These are phyloP conservation scores for Bucco capensis DNA, from an alignment of 2,113 vertebrate species.

Conservation along the genomic window DNA sequence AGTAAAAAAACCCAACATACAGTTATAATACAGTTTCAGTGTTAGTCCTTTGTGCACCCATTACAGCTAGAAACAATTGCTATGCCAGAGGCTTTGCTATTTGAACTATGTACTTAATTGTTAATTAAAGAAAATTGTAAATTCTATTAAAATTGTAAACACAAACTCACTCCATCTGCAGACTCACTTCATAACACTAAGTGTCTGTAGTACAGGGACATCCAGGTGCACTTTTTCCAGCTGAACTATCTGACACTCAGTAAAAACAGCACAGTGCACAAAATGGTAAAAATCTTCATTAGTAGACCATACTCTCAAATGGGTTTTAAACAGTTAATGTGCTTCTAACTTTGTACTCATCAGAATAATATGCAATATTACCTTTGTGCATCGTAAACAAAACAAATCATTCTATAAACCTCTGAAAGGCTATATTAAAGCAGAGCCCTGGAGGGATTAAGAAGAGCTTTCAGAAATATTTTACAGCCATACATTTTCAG, in stretches of 20 bases:
- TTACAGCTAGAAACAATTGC: not conserved
- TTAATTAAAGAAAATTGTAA: not conserved
- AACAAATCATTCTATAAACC: not conserved
- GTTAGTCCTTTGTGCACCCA: not conserved
- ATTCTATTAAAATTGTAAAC: not conserved
- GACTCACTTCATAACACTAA: not conserved
- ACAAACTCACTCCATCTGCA: not conserved
- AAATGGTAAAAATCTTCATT: not conserved
- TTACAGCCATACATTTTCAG: not conserved
- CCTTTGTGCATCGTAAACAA: not conserved
- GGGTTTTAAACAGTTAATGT: not conserved
- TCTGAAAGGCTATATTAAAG: not conserved
- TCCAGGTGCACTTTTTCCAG: not conserved
- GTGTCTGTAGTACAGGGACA: not conserved
- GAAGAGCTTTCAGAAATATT: not conserved
- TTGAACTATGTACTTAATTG: not conserved
- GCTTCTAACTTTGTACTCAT: not conserved
- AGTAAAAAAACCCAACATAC: not conserved
- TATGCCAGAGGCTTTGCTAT: not conserved
- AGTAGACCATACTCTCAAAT: not conserved
- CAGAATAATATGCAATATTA: not conserved
- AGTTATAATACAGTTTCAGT: not conserved
- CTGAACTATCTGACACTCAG: not conserved
- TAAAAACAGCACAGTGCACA: not conserved
- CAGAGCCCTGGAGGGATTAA: not conserved